These are phyloP conservation scores for Diabrotica virgifera DNA, from an alignment of 1,140 invertebrate species.

Conservation along the genomic window DNA sequence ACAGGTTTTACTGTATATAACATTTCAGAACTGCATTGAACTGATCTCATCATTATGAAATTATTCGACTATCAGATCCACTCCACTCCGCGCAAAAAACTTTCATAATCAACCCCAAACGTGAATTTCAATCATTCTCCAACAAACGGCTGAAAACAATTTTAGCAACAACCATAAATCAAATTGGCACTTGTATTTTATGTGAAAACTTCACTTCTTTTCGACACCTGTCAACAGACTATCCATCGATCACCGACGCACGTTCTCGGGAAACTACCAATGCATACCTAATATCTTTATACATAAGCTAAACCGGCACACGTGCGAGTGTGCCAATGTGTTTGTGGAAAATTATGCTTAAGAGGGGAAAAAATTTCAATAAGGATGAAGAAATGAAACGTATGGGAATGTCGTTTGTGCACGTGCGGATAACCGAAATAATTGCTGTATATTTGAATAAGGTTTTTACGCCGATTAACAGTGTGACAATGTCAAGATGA, in stretches of 20 bases:
- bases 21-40: too few species aligned
- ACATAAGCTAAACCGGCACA: not conserved
- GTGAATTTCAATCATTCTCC: slow-evolving; percentile 2
- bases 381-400: too few species aligned
- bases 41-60: not conserved
- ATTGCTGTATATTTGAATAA: too few species aligned
- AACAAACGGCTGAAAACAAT: not conserved
- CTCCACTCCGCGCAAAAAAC: not conserved
- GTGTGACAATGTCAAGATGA: too few species aligned
- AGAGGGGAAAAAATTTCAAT: too few species aligned
- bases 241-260: slow-evolving; percentile 1
- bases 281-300: slow-evolving; percentile 2
- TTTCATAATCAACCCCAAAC: not conserved
- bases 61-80: not conserved
- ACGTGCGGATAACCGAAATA: too few species aligned
- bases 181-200: not conserved
- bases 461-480: too few species aligned
- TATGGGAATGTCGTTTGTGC: too few species aligned
- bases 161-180: not conserved
- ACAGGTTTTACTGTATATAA: too few species aligned
- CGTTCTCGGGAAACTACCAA: not conserved
- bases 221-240: not conserved
- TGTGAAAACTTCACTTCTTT: slow-evolving; percentile 2
- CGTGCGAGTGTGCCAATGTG: too few species aligned
- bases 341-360: too few species aligned